These are phyloP conservation scores for Biston stratarius DNA, from an alignment of 2,888 invertebrate species.

Conservation along the genomic window DNA sequence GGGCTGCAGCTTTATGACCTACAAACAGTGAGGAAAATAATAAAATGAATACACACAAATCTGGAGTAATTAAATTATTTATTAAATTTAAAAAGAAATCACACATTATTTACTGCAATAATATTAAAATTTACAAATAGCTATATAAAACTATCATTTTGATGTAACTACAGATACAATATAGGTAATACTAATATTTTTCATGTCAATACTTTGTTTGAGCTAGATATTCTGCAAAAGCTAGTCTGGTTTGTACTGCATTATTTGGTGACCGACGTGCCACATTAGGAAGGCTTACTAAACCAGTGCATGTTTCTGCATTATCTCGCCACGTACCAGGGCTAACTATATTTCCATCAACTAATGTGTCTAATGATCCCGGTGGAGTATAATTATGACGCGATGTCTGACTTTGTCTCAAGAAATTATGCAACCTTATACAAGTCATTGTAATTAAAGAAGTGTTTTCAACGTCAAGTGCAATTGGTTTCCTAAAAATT, in stretches of 20 bases:
- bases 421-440: slow-evolving; percentile 48
- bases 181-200: background rate
- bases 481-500: slow-evolving; percentile 51
- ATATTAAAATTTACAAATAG: too few relatives aligned
- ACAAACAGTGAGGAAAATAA: too few relatives aligned
- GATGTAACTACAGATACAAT: background rate
- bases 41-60: too few relatives aligned
- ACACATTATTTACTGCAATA: too few relatives aligned
- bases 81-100: too few relatives aligned
- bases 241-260: slow-evolving; percentile 44
- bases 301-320: slow-evolving; percentile 35
- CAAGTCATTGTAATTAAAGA: slow-evolving; percentile 51
- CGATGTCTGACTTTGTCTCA: slow-evolving; percentile 34
- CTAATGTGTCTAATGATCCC: slow-evolving; percentile 47
- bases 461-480: slow-evolving; percentile 48
- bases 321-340: slow-evolving; percentile 44
- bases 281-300: slow-evolving; percentile 38
- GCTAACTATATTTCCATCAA: slow-evolving; percentile 22
- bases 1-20: too few relatives aligned
- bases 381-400: slow-evolving; percentile 44
- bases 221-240: slow-evolving; percentile 43
- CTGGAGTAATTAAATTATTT: too few relatives aligned
- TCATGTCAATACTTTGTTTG: slow-evolving; percentile 1
- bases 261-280: slow-evolving; percentile 40
- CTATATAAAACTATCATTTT: background rate